Evolutionary conservation across 2,888 invertebrate species (phyloP), one percentile per base, ranked within the genome.

Genomic region (Diplazon laetatorius): DNA sequence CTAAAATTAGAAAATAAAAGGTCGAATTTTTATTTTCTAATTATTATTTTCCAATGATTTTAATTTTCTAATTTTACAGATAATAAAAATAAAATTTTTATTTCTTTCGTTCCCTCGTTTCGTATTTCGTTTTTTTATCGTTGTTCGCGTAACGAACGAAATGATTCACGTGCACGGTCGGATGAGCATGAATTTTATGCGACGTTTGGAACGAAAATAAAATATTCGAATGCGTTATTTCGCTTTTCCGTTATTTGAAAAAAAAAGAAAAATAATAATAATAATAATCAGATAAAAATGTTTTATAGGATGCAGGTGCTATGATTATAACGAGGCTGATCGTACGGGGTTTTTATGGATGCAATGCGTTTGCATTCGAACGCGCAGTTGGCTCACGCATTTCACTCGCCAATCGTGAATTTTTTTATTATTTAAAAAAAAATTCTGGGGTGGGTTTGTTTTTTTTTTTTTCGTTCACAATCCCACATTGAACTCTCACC

Each of bases 251-350:
- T 82, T 80, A 80, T 81, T 82, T 69, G 69, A 71, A 81, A 72
- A 72, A 66, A 80, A n/a, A n/a, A n/a, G n/a, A n/a, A n/a, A n/a
- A n/a, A n/a, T n/a, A n/a, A n/a, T n/a, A n/a, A n/a, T n/a, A n/a
- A n/a, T n/a, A n/a, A n/a, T n/a, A n/a, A n/a, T n/a, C n/a, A n/a
- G n/a, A n/a, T n/a, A 76, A 82, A 82, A 79, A 78, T 82, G 68
- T 78, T 80, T 78, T 69, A 68, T 55, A 42, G 70, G 66, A 71
- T 50, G 63, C 75, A 50, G 48, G 25, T 16, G n/a, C 50, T 66
- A 71, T 79, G 75, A 79, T 81, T 81, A 80, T 75, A 78, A 62
- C 65, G 78, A 72, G 69, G 75, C 78, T 81, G 76, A 83, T 82
- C n/a, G 81, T 39, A 6, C 30, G 22, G 10, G n/a, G 20, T 63